A percentile compares a stretch with the other conserved stretches of the same genome.
phyloP scores from a whole-genome alignment of 2,113 vertebrate genomes.

The Myrmecobius fasciatus region DNA sequence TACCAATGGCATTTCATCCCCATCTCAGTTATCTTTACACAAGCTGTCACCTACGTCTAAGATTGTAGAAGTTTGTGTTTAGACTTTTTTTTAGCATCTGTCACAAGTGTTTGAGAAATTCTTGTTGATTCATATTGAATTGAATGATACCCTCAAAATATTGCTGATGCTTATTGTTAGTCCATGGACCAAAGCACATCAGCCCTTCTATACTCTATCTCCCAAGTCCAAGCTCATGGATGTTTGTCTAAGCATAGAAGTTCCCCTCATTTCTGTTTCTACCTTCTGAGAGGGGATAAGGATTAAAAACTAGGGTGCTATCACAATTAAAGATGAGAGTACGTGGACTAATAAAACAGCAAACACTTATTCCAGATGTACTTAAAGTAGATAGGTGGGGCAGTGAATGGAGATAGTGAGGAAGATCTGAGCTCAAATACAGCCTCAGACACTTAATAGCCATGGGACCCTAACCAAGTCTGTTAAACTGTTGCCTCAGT shows the following conservation, averaged over 20 bases:
- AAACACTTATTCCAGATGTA: background rate
- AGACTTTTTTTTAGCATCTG: background rate
- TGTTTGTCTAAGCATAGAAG: background rate
- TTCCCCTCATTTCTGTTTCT: background rate
- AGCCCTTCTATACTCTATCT: background rate
- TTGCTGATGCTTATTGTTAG: background rate
- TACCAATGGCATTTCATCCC: background rate
- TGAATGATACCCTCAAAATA: background rate
- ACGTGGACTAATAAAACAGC: background rate
- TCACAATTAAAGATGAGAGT: background rate
- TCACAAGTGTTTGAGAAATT: background rate
- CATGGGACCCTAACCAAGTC: background rate
- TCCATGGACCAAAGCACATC: background rate
- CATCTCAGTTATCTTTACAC: background rate
- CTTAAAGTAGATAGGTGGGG: background rate
- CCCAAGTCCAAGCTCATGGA: background rate
- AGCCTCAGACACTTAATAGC: background rate
- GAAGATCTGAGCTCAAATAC: background rate
- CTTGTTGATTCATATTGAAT: background rate
- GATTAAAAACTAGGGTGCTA: background rate
- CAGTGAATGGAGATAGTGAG: background rate
- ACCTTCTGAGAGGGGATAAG: background rate
- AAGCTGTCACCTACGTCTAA: background rate
- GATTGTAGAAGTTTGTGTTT: background rate
- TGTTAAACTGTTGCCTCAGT: background rate